Base-by-base conservation (phyloP, 2,113 vertebrate genomes). In the Tachysurus vachellii region DNA sequence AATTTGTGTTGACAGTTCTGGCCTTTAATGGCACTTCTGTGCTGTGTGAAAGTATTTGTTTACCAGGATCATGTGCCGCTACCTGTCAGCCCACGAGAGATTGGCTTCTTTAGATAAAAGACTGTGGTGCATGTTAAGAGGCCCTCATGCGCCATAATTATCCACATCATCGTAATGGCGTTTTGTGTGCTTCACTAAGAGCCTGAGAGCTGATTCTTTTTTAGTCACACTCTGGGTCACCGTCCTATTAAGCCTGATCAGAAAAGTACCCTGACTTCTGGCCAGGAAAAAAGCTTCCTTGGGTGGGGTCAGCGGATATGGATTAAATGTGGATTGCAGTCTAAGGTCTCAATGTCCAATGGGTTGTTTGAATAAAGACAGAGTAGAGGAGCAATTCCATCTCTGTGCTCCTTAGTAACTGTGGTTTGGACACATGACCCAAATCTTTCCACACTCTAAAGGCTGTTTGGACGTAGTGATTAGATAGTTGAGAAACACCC, bases 1-100 rank as follows among this genome's bases (percentile, higher is more conserved):
- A 97, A 99, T 99, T 96, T 97, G 95, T 97, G 96, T 97, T 98
- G 97, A 98, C 97, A 98, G 96, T 98, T 97, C 95, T 97, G 96
- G 97, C 97, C 96, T 98, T 98, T 99, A 97, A 97, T 97, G 95
- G 96, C 96, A 97, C 96, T 98, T 97, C 97, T 96, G 94, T 96
- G 95, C 96, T 90, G 91, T 94, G 94, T 96, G 95, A 96, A 97
- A 96, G 96, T 97, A 97, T 98, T 98, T 99, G 97, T 99, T 98
- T 98, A 97, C 96, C 93, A 91, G 96, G 96, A 97, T 98, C 96
- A 96, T 98, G 95, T 95, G 95, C 96, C 96, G 95, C 96, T 95
- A 95, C 96, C 96, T 98, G 97, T 99, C 97, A 97, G 94, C 88
- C 91, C 54, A 86, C 94, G 94, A 95, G 93, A 96, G 96, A 97